These are phyloP conservation scores for Drosophila eohydei DNA, from an alignment of 2,888 invertebrate species.

Conservation along the genomic window DNA sequence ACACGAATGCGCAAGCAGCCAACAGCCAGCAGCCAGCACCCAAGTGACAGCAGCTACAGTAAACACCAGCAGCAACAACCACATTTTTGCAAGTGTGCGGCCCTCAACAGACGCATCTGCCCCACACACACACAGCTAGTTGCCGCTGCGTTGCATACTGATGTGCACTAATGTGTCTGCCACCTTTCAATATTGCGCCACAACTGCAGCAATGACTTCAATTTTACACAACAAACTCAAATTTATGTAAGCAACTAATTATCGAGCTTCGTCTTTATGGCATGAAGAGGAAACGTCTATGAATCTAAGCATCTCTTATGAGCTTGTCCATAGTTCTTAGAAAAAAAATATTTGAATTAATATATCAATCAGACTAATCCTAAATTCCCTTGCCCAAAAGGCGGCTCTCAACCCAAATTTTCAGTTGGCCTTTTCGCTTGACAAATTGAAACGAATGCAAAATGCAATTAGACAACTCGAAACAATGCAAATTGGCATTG, in stretches of 20 bases:
- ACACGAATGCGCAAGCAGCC: slow-evolving; percentile 62
- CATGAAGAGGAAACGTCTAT: no score
- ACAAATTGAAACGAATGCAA: slow-evolving; percentile 15
- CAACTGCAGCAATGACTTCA: not conserved
- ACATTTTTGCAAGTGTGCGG: slow-evolving; percentile 30
- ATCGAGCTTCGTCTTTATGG: no score
- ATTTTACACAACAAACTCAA: not conserved
- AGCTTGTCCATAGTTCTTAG: no score
- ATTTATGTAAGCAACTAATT: not conserved
- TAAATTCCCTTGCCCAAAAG: no score
- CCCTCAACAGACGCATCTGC: not conserved
- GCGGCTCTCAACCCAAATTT: not conserved
- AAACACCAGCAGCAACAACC: slow-evolving; percentile 23
- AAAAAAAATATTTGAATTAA: no score
- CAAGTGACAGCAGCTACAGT: slow-evolving; percentile 14
- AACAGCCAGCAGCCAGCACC: slow-evolving; percentile 24
- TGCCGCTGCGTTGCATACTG: slow-evolving; percentile 54
- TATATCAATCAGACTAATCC: no score
- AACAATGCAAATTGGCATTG: slow-evolving; percentile 41
- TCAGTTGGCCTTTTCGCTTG: not conserved
- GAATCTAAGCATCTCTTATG: no score
- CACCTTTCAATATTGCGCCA: slow-evolving; percentile 3
- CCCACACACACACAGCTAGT: slow-evolving; percentile 4
- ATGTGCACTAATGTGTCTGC: slow-evolving; percentile 33
- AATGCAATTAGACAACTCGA: slow-evolving; percentile 35